These are phyloP conservation scores for Hipparchia semele DNA, from an alignment of 2,888 invertebrate species.

Conservation along the genomic window DNA sequence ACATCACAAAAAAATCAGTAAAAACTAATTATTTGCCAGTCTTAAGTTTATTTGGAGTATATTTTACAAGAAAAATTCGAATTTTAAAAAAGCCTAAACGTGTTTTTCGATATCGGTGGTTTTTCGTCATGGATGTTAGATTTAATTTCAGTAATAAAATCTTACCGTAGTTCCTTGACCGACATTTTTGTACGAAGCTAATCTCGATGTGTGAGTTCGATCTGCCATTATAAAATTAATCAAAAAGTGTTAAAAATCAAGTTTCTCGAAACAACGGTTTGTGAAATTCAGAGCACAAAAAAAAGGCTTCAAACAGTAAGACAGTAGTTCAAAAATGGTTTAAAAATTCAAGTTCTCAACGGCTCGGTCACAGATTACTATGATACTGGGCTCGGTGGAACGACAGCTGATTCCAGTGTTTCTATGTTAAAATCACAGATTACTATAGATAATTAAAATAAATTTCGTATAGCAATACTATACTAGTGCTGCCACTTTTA, in stretches of 20 bases:
- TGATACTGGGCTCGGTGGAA: no score
- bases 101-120: neutral
- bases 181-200: constrained; percentile 90
- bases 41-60: neutral
- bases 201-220: constrained; percentile 80
- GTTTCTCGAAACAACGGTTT: neutral
- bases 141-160: constrained; percentile 30
- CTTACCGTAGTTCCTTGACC: constrained; percentile 89
- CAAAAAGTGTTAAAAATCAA: neutral
- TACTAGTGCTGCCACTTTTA: constrained; percentile 11
- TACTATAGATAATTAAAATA: neutral
- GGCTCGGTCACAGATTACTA: no score
- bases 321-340: no score
- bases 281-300: neutral
- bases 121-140: neutral
- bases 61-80: neutral
- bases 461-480: constrained; percentile 14
- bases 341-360: no score
- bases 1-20: neutral
- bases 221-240: constrained; percentile 80
- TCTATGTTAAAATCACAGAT: neutral
- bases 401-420: constrained; percentile 1
- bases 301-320: no score
- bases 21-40: neutral
- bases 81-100: neutral